Conservation (phyloP, 2,888 invertebrate genomes). For the Argynnis bischoffii region DNA sequence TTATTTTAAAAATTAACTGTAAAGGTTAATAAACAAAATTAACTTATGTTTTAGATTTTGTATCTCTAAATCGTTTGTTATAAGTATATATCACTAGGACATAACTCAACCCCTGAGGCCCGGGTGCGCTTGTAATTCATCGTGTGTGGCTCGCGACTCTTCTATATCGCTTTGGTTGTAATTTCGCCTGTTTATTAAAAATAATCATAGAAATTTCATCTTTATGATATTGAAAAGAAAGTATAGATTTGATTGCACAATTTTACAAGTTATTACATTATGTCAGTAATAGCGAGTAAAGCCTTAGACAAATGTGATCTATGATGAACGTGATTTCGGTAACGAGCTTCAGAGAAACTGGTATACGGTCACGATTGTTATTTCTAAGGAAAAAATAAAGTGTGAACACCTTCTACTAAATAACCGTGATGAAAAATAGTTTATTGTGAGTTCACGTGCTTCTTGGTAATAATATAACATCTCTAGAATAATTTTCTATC, state of each 20-base stretch:
- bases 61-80: slow-evolving; percentile 65
- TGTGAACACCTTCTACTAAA: slow-evolving; percentile 69
- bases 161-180: slow-evolving; percentile 59
- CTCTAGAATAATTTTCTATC: slow-evolving; percentile 54
- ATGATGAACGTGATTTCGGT: slow-evolving; percentile 81
- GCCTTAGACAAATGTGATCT: slow-evolving; percentile 80
- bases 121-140: slow-evolving; percentile 74
- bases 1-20: background rate
- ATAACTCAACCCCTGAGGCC: slow-evolving; percentile 70
- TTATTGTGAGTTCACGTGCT: slow-evolving; percentile 80
- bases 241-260: slow-evolving; percentile 43
- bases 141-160: slow-evolving; percentile 80
- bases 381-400: slow-evolving; percentile 70
- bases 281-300: slow-evolving; percentile 53
- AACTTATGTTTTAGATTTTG: slow-evolving; percentile 47
- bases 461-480: slow-evolving; percentile 66
- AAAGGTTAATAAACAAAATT: no score
- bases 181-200: slow-evolving; percentile 52
- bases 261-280: slow-evolving; percentile 45
- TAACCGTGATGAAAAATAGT: slow-evolving; percentile 76
- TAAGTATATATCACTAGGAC: slow-evolving; percentile 70
- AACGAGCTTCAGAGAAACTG: slow-evolving; percentile 71
- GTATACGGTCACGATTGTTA: slow-evolving; percentile 70
- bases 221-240: slow-evolving; percentile 44
- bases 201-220: slow-evolving; percentile 47